phyloP scores from a whole-genome alignment of 1,140 invertebrate species.

The Propsilocerus akamusi region DNA sequence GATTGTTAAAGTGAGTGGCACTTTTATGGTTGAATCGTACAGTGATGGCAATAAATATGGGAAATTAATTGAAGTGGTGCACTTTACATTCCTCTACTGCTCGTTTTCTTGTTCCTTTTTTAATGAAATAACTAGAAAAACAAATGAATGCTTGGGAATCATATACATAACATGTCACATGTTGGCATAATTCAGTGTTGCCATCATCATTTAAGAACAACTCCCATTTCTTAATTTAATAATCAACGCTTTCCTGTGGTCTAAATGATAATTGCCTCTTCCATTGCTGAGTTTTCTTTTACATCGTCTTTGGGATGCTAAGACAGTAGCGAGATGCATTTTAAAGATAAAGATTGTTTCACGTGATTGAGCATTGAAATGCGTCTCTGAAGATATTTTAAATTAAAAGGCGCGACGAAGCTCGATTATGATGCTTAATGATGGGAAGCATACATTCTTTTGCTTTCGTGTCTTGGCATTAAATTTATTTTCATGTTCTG shows the following conservation, averaged over 20 bases:
- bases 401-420: background rate
- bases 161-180: background rate
- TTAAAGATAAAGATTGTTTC: background rate
- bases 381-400: background rate
- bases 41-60: too few relatives aligned
- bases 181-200: background rate
- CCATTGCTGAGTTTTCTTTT: background rate
- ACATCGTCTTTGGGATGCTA: background rate
- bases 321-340: too few relatives aligned
- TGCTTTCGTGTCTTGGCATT: background rate
- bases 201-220: too few relatives aligned
- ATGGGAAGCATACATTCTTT: background rate
- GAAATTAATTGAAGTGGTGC: too few relatives aligned
- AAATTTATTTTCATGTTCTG: background rate
- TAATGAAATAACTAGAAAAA: background rate
- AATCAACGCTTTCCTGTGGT: background rate
- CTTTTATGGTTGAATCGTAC: too few relatives aligned
- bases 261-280: background rate
- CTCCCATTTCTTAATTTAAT: background rate
- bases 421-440: constrained; percentile 1
- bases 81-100: too few relatives aligned
- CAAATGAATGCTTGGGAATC: background rate
- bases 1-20: too few relatives aligned
- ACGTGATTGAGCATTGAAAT: background rate
- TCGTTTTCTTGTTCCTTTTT: too few relatives aligned